Evolutionary conservation across 2,888 invertebrate species (phyloP), one percentile per base, ranked within the genome.

Genomic region (Mactromeris polynyma): DNA sequence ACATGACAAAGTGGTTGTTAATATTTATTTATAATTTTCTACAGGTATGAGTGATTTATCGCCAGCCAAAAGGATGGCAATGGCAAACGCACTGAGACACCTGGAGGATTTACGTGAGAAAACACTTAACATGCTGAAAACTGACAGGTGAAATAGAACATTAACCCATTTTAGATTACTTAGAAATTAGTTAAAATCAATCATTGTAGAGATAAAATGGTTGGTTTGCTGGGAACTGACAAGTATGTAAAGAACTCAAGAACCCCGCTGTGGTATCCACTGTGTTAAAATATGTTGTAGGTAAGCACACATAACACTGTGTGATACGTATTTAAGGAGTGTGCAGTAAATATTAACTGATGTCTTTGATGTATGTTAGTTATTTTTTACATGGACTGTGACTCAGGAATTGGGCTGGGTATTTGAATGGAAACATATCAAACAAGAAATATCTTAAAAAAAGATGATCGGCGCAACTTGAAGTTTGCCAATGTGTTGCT

Each of bases 101-200:
- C 85, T 96, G 64, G 91, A 94, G 38, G 96, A 96, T 36, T 89
- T 94, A 51, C 90, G 95, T 54, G 90, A 93, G 81, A 96, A 97
- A 2, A 97, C 97, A 14, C 96, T 97, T 9, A 97, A 97, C 1
- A 97, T 97, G 97, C 96, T 97, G 81, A 97, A 97, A 94, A 97
- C 97, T 97, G 97, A 98, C 93, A 97, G 97, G 95, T 95, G 88
- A 51, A 77, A 31, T 19, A 73, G 4, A 73, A 73, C 73, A 73
- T 73, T 73, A 17, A 73, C 73, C 36, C 14, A 36, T 33, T 17
- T 73, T 73, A 19, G 7, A 73, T 73, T 33, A 73, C 17, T 2
- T 19, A 73, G 36, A 73, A 73, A 33, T 73, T 31, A 36, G 73
- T 73, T 73, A 73, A 73, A 33, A 36, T 33, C 36, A 73, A 33